These are phyloP conservation scores for Deilephila elpenor DNA, from an alignment of 2,888 invertebrate species.

Conservation along the genomic window DNA sequence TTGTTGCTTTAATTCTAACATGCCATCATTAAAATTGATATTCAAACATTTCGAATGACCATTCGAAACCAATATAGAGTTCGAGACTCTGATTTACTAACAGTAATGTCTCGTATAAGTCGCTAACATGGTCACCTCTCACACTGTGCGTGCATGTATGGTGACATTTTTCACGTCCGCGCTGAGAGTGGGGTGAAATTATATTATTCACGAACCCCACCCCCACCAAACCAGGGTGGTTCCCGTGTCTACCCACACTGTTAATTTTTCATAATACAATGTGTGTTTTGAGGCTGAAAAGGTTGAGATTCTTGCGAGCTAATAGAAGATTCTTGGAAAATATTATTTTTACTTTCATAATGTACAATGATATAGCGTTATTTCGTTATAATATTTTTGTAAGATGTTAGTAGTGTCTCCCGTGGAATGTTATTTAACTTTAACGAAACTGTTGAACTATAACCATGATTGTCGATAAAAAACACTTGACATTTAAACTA, in stretches of 20 bases:
- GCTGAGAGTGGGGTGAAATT: slow-evolving; percentile 13
- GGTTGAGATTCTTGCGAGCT: too few species aligned
- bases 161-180: slow-evolving; percentile 22
- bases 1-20: background rate
- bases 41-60: background rate
- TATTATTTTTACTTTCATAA: too few species aligned
- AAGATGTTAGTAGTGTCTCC: too few species aligned
- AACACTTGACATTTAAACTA: too few species aligned
- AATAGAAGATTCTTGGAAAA: too few species aligned
- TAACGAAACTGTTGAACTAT: too few species aligned
- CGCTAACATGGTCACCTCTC: background rate
- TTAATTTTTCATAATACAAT: background rate
- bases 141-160: background rate
- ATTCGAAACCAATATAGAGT: background rate
- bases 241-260: background rate
- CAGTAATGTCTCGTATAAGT: background rate
- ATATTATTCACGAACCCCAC: slow-evolving; percentile 16
- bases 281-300: background rate
- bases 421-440: too few species aligned
- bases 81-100: background rate
- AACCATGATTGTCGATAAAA: too few species aligned
- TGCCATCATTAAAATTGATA: background rate
- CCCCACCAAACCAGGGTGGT: background rate
- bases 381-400: too few species aligned
- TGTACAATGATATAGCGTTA: too few species aligned